Conservation (phyloP, 2,113 vertebrate species). For the Onychorhynchus coronatus region DNA sequence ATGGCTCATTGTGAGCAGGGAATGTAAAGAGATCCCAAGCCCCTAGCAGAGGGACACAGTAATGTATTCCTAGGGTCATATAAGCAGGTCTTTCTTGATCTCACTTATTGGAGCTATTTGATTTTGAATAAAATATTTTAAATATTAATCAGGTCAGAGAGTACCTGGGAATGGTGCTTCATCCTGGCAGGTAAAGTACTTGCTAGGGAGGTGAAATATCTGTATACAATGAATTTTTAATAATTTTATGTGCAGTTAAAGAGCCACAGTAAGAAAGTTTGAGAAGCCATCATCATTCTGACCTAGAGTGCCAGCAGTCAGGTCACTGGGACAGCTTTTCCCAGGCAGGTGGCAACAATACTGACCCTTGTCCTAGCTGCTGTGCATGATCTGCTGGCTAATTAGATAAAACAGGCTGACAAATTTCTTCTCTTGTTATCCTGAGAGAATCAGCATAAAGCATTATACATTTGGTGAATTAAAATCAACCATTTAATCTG, state of each 20-base stretch:
- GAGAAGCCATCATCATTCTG: background rate
- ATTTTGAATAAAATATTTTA: slow-evolving; percentile 29
- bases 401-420: slow-evolving; percentile 13
- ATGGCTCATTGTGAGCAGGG: background rate
- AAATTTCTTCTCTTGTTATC: slow-evolving; percentile 1
- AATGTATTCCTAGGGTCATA: background rate
- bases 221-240: slow-evolving; percentile 4
- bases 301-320: background rate
- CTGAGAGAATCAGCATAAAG: background rate
- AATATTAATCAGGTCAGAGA: slow-evolving; percentile 1
- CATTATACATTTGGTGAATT: background rate
- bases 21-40: background rate
- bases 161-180: background rate
- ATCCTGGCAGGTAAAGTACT: background rate
- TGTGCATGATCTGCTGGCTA: slow-evolving; percentile 7
- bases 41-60: background rate
- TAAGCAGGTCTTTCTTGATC: background rate
- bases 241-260: background rate
- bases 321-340: background rate
- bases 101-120: background rate
- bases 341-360: background rate
- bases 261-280: background rate
- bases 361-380: background rate
- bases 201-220: background rate
- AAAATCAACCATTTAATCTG: background rate